phyloP scores from a whole-genome alignment of 2,888 invertebrate genomes.

The Leptogaster cylindrica region DNA sequence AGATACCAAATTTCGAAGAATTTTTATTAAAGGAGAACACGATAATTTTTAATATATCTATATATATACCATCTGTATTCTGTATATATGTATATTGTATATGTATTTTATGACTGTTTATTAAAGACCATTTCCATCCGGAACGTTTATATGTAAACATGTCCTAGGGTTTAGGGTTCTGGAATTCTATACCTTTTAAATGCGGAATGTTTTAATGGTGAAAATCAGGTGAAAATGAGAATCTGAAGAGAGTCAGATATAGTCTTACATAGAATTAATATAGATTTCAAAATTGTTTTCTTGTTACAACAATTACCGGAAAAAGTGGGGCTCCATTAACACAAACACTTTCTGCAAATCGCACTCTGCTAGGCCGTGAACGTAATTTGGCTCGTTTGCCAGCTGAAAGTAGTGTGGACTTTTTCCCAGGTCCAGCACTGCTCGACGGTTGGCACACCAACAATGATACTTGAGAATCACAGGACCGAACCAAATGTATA shows the following conservation, averaged over 20 bases:
- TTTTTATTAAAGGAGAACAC: no score
- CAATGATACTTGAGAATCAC: slow-evolving; percentile 75
- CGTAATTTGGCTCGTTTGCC: slow-evolving; percentile 84
- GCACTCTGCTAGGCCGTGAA: slow-evolving; percentile 80
- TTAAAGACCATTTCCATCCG: no score
- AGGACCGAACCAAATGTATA: slow-evolving; percentile 84
- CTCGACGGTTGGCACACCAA: slow-evolving; percentile 84
- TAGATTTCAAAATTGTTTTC: background rate
- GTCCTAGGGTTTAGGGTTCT: background rate
- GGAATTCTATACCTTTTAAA: background rate
- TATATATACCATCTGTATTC: no score
- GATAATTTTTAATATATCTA: no score
- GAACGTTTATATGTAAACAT: background rate
- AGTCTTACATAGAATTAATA: background rate
- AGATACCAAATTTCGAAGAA: background rate
- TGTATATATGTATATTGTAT: no score
- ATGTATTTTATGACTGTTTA: no score
- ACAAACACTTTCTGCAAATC: slow-evolving; percentile 89
- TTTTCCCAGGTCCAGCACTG: slow-evolving; percentile 66
- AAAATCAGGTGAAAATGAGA: background rate
- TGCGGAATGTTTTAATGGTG: background rate
- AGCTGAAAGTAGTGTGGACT: slow-evolving; percentile 85
- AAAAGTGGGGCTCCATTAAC: slow-evolving; percentile 83
- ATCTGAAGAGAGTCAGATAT: no score
- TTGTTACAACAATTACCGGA: slow-evolving; percentile 65